Evolutionary conservation across 2,113 vertebrate species (phyloP).

Genomic region (Macaca mulatta): DNA sequence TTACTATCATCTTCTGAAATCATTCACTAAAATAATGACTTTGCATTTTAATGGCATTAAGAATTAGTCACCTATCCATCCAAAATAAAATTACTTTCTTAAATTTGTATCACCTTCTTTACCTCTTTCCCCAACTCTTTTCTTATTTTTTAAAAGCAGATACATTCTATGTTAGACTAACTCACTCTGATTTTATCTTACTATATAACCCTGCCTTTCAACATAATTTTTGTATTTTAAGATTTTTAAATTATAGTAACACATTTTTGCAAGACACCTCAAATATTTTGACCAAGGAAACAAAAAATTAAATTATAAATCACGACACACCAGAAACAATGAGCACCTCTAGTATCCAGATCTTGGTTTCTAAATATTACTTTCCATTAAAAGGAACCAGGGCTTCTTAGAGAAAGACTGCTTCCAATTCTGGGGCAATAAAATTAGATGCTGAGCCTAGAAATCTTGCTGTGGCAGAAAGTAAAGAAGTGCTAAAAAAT

Average conservation of each 20-base stretch:
- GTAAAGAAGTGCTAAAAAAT: background rate
- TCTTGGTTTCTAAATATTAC: constrained; percentile 29
- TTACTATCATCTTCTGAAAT: constrained; percentile 43
- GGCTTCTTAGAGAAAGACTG: background rate
- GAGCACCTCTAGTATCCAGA: background rate
- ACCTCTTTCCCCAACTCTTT: background rate
- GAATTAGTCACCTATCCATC: background rate
- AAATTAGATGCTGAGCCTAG: background rate
- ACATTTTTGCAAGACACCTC: background rate
- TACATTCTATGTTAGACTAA: background rate
- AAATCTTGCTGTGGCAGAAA: background rate
- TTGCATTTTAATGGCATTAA: background rate
- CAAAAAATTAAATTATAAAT: background rate
- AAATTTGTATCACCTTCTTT: background rate
- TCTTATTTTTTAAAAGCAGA: constrained; percentile 27
- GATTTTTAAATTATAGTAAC: background rate
- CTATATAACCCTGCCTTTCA: background rate
- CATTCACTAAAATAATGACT: constrained; percentile 19
- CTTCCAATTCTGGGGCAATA: background rate
- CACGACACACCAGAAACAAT: background rate
- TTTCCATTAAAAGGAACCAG: background rate
- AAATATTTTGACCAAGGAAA: constrained; percentile 21
- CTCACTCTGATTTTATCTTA: constrained; percentile 24
- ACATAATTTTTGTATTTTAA: background rate
- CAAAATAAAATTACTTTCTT: constrained; percentile 43